Conservation (phyloP, 2,113 vertebrate genomes). For the Hypanus sabinus region DNA sequence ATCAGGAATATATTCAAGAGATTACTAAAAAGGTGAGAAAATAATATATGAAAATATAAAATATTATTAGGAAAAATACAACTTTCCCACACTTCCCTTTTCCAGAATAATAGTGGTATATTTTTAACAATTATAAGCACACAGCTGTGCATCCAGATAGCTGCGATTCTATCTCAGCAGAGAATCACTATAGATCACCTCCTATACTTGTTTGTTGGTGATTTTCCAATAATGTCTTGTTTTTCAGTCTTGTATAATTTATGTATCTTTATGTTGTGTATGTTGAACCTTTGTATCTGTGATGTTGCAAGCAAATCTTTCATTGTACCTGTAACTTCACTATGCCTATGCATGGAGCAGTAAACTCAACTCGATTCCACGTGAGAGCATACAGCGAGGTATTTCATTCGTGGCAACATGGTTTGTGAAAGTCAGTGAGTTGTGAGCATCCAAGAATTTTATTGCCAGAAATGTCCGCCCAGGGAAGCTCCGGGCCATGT, state of each 20-base stretch:
- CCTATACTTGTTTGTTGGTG: no score
- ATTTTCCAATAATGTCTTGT: no score
- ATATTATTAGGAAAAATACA: not conserved
- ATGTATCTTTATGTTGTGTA: no score
- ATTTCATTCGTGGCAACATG: not conserved
- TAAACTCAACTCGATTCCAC: no score
- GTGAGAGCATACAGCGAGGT: not conserved
- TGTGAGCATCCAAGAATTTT: not conserved
- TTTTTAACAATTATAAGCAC: not conserved
- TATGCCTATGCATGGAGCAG: no score
- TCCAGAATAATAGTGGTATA: not conserved
- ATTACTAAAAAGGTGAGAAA: not conserved
- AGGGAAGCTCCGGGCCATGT: not conserved
- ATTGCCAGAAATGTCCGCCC: not conserved
- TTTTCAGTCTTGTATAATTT: no score
- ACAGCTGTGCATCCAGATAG: not conserved
- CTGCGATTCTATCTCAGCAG: no score
- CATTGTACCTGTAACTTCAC: no score
- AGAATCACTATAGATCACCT: no score
- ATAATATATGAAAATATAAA: not conserved
- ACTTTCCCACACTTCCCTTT: not conserved
- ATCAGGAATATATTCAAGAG: not conserved
- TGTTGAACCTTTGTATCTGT: no score
- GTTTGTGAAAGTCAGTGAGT: not conserved
- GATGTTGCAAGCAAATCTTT: no score